Evolutionary conservation across 2,888 invertebrate species (phyloP), one percentile per base, ranked within the genome.

Genomic region (Masnerella sp.): DNA sequence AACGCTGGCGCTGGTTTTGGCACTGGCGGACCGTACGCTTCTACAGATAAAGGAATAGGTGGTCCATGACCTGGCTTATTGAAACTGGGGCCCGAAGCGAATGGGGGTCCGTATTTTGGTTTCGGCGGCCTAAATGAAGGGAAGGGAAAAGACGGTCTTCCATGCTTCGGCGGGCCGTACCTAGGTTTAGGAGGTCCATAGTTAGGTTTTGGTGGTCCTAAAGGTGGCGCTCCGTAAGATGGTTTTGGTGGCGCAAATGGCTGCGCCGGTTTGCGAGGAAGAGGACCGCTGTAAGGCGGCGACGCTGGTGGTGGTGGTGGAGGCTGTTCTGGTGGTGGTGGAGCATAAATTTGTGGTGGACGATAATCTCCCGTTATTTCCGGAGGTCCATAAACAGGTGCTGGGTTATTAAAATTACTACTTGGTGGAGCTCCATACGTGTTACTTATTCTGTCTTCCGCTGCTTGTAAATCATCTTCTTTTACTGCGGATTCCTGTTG

Each of bases 81-180:
- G 59, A 73, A 69, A 51, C 38, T 34, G 4, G 75, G 56, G 14
- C 38, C 36, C n/a, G 28, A 12, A 7, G 34, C 61, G 5, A 88
- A 89, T 1, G 89, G 79, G 38, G 77, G 79, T 47, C 77, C 80
- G 40, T 76, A 79, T 3, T 80, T 72, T 14, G 83, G 87, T 59
- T 88, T 87, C 1, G 89, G 74, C 38, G 68, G 51, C 3, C 72
- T 43, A 4, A 58, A 12, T n/a, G 49, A 49, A n/a, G 51, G 15
- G n/a, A 61, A 54, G 2, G 59, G 7, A 34, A 62, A 58, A 9
- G 54, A 84, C 73, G 85, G 84, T 14, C 82, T 81, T 30, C 82
- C 83, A 42, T 80, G 82, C 76, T 89, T 88, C 4, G 89, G 90
- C 1, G 89, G 89, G 1, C 89, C 89, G 64, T 89, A 89, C 0